Conservation (phyloP, 1,140 invertebrate species). For the Brachionus koreanus region DNA sequence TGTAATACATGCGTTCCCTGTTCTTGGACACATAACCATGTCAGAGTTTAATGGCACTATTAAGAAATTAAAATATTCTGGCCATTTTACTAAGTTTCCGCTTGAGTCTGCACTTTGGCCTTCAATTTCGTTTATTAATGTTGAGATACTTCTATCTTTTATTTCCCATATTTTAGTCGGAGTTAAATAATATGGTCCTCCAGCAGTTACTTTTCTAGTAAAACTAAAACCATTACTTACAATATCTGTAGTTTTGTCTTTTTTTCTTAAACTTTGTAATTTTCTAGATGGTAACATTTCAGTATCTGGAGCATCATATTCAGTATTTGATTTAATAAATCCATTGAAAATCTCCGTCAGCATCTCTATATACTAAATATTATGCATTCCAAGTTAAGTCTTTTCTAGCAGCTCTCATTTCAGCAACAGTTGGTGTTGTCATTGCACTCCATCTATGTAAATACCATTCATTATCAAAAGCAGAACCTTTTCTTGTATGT, state of each 20-base stretch:
- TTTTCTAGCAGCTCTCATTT: no score
- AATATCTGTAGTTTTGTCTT: not conserved
- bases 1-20: not conserved
- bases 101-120: not conserved
- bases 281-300: not conserved
- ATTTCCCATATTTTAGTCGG: not conserved
- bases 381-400: not conserved
- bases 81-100: not conserved
- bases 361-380: not conserved
- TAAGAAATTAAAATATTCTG: not conserved
- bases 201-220: not conserved
- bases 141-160: not conserved
- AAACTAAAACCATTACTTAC: not conserved
- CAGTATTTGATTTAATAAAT: not conserved
- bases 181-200: not conserved
- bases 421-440: no score
- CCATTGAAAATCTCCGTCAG: not conserved
- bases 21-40: no score
- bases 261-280: not conserved
- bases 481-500: not conserved
- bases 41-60: not conserved
- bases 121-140: not conserved
- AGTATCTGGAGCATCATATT: not conserved
- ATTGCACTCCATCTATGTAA: not conserved
- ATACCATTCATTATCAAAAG: not conserved